These are phyloP conservation scores for Danaus plexippus DNA, from an alignment of 1,140 invertebrate genomes.

Conservation along the genomic window DNA sequence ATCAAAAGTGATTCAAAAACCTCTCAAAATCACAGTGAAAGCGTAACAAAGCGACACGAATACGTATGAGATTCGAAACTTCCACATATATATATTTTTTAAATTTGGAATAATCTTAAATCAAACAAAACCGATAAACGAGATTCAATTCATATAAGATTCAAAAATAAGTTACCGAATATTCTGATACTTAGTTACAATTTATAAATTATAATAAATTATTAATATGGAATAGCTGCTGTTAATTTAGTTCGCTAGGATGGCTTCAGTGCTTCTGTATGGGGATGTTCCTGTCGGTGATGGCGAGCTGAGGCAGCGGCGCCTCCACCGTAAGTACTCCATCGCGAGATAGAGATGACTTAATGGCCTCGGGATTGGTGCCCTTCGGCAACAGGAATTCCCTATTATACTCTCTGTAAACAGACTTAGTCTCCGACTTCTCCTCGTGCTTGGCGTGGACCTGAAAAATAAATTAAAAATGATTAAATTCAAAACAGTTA, in stretches of 20 bases:
- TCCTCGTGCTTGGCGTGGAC: conserved; percentile 97
- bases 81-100: conserved; percentile 20
- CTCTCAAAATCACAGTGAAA: conserved; percentile 55
- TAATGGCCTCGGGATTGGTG: conserved; percentile 93
- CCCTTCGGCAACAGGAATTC: conserved; percentile 95
- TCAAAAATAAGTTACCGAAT: conserved; percentile 61
- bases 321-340: conserved; percentile 95
- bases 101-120: conserved; percentile 38
- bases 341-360: conserved; percentile 91
- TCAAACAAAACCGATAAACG: conserved; percentile 42
- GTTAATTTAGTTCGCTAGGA: conserved; percentile 31
- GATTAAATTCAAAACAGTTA: conserved; percentile 6
- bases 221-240: conserved; percentile 69
- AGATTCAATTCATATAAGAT: conserved; percentile 61
- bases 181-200: conserved; percentile 53
- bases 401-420: conserved; percentile 96
- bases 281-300: conserved; percentile 70
- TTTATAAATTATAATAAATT: conserved; percentile 69
- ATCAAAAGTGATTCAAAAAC: conserved; percentile 34
- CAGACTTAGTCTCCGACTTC: conserved; percentile 93
- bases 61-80: conserved; percentile 35
- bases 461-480: conserved; percentile 77
- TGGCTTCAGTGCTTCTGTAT: conserved; percentile 68
- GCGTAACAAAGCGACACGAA: conserved; percentile 52
- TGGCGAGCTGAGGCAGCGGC: conserved; percentile 84